Conservation (phyloP, 2,797 vertebrate species). For the Eulemur coronatus region DNA sequence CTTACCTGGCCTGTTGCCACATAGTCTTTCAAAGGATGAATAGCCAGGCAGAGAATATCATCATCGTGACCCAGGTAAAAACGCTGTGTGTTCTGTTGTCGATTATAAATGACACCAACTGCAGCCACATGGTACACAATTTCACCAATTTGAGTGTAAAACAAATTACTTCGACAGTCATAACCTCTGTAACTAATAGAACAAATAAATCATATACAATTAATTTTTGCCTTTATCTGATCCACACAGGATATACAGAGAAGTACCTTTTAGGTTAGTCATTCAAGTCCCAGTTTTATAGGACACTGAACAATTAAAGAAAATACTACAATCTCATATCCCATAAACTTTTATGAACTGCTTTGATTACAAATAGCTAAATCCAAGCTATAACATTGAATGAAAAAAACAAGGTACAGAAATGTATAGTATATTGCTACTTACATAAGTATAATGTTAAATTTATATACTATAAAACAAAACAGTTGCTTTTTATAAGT, state of each 20-base stretch:
- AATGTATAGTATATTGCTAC: background rate
- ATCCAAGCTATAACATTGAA: background rate
- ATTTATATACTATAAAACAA: background rate
- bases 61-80: constrained; percentile 98
- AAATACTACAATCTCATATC: background rate
- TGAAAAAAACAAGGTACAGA: background rate
- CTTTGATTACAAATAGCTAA: constrained; percentile 32
- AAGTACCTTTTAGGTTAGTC: background rate
- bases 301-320: constrained; percentile 14
- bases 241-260: background rate
- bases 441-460: background rate
- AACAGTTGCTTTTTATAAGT: background rate
- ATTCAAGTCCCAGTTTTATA: constrained; percentile 12
- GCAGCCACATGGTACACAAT: constrained; percentile 99
- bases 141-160: constrained; percentile 98
- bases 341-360: constrained; percentile 13
- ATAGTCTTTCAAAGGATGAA: constrained; percentile 97
- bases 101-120: constrained; percentile 96
- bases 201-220: constrained; percentile 49
- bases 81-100: constrained; percentile 97
- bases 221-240: constrained; percentile 26
- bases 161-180: constrained; percentile 93
- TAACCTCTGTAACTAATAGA: constrained; percentile 90
- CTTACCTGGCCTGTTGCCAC: constrained; percentile 98
- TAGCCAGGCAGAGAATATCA: constrained; percentile 96